phyloP scores from a whole-genome alignment of 1,140 invertebrate genomes.

The Schlechtendalia chinensis region DNA sequence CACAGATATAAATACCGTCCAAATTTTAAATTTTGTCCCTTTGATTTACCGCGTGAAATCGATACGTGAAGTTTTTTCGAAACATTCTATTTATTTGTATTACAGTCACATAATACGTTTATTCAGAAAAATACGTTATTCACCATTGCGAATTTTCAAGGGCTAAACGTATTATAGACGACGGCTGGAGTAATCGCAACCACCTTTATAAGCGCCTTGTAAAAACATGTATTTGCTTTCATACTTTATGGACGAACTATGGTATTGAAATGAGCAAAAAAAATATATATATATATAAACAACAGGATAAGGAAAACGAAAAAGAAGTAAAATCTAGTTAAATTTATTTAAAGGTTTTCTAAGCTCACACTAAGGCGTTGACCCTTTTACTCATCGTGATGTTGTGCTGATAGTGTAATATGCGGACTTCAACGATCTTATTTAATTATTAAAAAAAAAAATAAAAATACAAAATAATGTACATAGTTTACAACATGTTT shows the following conservation, averaged over 20 bases:
- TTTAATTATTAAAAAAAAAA: not conserved
- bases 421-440: not conserved
- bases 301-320: not conserved
- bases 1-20: not conserved
- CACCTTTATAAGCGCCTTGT: constrained; percentile 10
- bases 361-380: constrained; percentile 20
- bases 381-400: too few species aligned
- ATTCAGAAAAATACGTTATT: not conserved
- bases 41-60: not conserved
- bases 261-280: not conserved
- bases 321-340: constrained; percentile 2
- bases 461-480: not conserved
- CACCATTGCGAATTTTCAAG: not conserved
- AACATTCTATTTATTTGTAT: not conserved
- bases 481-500: not conserved
- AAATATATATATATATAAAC: too few species aligned
- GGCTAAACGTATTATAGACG: not conserved
- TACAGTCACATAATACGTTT: not conserved
- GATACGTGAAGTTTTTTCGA: not conserved
- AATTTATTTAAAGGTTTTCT: constrained; percentile 9
- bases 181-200: not conserved
- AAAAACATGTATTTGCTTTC: constrained; percentile 45
- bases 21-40: constrained; percentile 2
- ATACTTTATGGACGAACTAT: not conserved
- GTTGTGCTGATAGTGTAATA: not conserved